Evolutionary conservation across 2,113 vertebrate genomes (phyloP), one percentile per base, ranked within the genome.

Genomic region (Lichenostomus cassidix): DNA sequence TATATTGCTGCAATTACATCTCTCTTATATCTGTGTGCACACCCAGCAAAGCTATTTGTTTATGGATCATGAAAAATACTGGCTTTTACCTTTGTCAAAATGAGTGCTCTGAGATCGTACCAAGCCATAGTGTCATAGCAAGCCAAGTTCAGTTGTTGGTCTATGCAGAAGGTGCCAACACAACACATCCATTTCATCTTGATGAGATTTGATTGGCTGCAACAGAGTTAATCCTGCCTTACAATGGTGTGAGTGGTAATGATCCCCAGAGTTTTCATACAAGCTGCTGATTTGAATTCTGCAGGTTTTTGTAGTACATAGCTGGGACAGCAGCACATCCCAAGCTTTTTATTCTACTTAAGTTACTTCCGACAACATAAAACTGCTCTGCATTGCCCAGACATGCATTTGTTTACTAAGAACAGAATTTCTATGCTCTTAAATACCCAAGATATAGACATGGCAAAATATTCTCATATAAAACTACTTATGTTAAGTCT

Each of bases 31-130:
- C 37, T 87, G 6, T 37, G 12, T 42, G 46, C 18, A 18, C 20
- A 55, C 4, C 2, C 0, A 0, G 5, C 12, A 39, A 91, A 76
- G 31, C n/a, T 80, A 58, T 52, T 63, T 62, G 12, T 75, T 70
- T 80, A 53, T 13, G 15, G 20, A 39, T 29, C 41, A 65, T 35
- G 17, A 49, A 68, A 70, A 76, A 44, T 64, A 53, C 2, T 15
- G 14, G 13, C 31, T 81, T 55, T 74, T 73, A 14, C n/a, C 23
- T 88, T 76, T 35, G 53, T 42, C 59, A 33, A 49, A 85, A 80
- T 11, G 4, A 92, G 46, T n/a, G n/a, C 17, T 49, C 28, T 44
- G 27, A 83, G 53, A 20, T 21, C 33, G 50, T 70, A 11, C 16
- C 63, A 90, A 47, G 29, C 10, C 77, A 17, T 7, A 16, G 15